Percentiles rank a stretch among this genome's conserved stretches.
phyloP scores from a whole-genome alignment of 2,797 vertebrate species.

The Oreortyx pictus region DNA sequence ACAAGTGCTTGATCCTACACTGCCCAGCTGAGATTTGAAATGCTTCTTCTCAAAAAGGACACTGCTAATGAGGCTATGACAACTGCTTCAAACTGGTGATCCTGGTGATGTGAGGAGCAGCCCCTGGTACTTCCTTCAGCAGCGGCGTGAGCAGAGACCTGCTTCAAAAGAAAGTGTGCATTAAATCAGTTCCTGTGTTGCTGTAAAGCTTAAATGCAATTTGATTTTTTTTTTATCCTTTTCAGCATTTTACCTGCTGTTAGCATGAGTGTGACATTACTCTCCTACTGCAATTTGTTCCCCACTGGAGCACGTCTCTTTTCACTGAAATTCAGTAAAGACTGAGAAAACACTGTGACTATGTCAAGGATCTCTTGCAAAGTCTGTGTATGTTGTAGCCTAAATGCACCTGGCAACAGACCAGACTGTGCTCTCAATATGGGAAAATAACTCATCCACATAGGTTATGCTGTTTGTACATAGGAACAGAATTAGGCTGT shows the following conservation, averaged over 20 bases:
- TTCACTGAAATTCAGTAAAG: neutral
- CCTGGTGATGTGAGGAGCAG: fast-evolving
- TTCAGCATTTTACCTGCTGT: neutral
- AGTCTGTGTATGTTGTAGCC: neutral
- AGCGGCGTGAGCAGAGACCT: neutral
- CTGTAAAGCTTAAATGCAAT: neutral
- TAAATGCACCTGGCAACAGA: neutral
- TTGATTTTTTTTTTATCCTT: neutral
- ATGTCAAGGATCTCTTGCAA: conserved; percentile 5
- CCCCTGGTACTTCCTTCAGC: neutral
- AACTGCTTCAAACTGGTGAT: neutral
- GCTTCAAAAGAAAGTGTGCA: neutral
- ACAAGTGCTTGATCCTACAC: neutral
- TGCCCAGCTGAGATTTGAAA: neutral
- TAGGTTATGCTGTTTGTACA: neutral
- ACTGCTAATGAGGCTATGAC: neutral
- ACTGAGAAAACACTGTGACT: neutral
- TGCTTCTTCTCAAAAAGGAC: neutral
- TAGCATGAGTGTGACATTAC: neutral
- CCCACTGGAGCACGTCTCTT: neutral
- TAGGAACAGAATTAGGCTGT: neutral
- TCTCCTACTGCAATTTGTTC: neutral
- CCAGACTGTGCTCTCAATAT: neutral
- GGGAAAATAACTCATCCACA: neutral
- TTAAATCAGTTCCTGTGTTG: neutral